These are phyloP conservation scores for Elaphurus davidianus DNA, from an alignment of 2,113 vertebrate genomes.

Conservation along the genomic window DNA sequence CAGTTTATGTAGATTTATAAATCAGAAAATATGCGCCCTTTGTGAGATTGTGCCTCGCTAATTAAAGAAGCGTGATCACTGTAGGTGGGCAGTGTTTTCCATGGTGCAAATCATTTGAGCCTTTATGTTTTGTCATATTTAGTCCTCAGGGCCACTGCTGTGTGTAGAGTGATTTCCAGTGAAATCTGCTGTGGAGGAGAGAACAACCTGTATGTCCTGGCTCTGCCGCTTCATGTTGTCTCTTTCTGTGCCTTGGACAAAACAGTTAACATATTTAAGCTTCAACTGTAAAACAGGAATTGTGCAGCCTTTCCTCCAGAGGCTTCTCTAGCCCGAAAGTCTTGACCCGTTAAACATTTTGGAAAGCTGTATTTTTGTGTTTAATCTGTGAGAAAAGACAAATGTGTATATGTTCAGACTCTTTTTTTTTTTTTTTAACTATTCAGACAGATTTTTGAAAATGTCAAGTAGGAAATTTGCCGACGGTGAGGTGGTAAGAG, in stretches of 20 bases:
- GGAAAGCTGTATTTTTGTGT: background rate
- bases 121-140: background rate
- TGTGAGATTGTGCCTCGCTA: background rate
- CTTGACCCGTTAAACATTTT: background rate
- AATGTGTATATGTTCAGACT: background rate
- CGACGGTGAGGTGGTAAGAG: slow-evolving; percentile 92
- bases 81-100: background rate
- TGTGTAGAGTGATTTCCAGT: background rate
- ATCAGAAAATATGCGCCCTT: background rate
- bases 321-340: background rate
- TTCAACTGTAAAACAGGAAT: background rate
- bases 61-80: background rate
- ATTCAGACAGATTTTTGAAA: slow-evolving; percentile 70
- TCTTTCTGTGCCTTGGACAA: background rate
- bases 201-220: background rate
- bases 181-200: background rate
- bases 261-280: background rate
- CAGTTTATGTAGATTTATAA: background rate
- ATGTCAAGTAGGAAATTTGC: slow-evolving; percentile 90
- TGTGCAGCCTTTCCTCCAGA: background rate
- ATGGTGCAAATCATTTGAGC: background rate
- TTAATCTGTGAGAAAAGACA: background rate
- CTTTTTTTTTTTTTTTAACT: background rate
- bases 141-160: background rate
- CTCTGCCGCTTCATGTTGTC: background rate